phyloP scores from a whole-genome alignment of 1,140 invertebrate genomes.

The Ditylenchus dipsaci region DNA sequence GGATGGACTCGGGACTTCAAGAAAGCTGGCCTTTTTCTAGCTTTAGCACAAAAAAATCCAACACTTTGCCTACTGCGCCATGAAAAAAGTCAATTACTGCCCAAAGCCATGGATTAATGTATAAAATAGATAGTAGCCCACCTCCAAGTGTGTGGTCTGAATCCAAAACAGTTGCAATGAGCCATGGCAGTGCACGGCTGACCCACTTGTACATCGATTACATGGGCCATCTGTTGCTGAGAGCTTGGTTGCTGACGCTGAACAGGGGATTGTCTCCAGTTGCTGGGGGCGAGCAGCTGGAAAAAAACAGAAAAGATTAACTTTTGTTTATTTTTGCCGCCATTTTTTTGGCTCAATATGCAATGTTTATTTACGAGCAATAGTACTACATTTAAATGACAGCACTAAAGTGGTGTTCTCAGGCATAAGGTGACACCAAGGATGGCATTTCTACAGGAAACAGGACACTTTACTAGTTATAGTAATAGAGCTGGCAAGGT shows the following conservation, averaged over 20 bases:
- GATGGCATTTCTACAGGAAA: too few relatives aligned
- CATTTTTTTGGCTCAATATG: background rate
- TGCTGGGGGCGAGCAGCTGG: constrained; percentile 1
- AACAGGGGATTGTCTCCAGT: constrained; percentile 14
- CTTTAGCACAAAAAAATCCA: too few relatives aligned
- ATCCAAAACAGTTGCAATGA: constrained; percentile 39
- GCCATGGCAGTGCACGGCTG: constrained; percentile 28
- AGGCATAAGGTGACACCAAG: too few relatives aligned
- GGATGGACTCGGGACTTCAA: too few relatives aligned
- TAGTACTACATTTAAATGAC: too few relatives aligned
- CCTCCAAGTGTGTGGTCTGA: constrained; percentile 47
- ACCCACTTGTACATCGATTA: constrained; percentile 50
- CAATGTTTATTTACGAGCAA: background rate
- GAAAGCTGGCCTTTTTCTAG: too few relatives aligned
- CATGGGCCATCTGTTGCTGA: constrained; percentile 41
- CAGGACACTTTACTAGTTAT: too few relatives aligned
- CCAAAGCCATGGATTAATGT: too few relatives aligned
- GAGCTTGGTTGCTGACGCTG: constrained; percentile 2
- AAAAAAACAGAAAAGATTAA: background rate
- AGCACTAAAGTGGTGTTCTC: too few relatives aligned
- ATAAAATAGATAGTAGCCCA: constrained; percentile 7
- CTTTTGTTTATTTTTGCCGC: background rate
- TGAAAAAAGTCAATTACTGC: too few relatives aligned
- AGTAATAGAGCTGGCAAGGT: too few relatives aligned
- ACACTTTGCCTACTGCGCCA: too few relatives aligned